These are phyloP conservation scores for Mythimna impura DNA, from an alignment of 2,888 invertebrate genomes.

Conservation along the genomic window DNA sequence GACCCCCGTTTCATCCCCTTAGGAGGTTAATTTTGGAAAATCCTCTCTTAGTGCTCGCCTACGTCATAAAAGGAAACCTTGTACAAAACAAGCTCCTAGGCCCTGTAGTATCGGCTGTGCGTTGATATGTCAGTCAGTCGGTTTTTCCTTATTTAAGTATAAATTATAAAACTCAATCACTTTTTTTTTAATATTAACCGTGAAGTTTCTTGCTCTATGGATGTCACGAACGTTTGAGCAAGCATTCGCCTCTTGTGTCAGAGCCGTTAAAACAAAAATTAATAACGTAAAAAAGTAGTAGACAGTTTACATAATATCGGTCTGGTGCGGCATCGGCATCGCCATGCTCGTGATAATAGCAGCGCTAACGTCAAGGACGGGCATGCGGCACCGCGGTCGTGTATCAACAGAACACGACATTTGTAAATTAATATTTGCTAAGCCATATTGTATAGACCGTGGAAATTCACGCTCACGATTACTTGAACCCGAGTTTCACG, in stretches of 20 bases:
- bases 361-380: slow-evolving; percentile 46
- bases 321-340: slow-evolving; percentile 2
- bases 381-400: slow-evolving; percentile 24
- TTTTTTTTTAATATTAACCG: too few species aligned
- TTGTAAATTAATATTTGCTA: slow-evolving; percentile 54
- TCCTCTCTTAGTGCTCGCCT: too few species aligned
- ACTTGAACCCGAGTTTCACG: neutral
- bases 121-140: too few species aligned
- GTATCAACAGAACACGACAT: slow-evolving; percentile 46
- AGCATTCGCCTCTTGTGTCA: neutral
- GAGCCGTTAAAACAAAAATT: neutral
- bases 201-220: too few species aligned
- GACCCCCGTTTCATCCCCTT: too few species aligned
- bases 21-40: too few species aligned
- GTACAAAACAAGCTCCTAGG: too few species aligned
- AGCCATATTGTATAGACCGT: slow-evolving; percentile 18
- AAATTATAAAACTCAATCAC: too few species aligned
- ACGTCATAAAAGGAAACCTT: too few species aligned
- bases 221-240: neutral
- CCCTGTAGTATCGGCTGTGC: too few species aligned
- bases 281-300: neutral
- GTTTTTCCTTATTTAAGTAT: too few species aligned
- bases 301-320: slow-evolving; percentile 6
- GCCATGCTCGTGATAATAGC: slow-evolving; percentile 6
- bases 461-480: slow-evolving; percentile 30